Evolutionary conservation across 2,113 vertebrate genomes (phyloP).

Genomic region (Colius striatus): DNA sequence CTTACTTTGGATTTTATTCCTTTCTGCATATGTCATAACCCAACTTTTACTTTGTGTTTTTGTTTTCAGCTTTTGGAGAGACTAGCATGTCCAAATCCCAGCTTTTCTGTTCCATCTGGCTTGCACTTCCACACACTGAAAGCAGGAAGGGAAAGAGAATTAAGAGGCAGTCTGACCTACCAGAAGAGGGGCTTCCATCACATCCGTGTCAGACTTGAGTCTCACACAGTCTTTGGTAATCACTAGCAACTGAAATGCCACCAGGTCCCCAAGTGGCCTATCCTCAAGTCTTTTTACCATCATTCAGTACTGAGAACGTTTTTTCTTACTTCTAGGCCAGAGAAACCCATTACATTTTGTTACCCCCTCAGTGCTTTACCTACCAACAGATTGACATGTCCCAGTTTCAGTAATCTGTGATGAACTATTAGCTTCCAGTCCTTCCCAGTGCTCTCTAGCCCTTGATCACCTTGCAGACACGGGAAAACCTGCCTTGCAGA

Average conservation of each 20-base stretch:
- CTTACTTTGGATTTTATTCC: background rate
- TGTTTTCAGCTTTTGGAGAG: background rate
- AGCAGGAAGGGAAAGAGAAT: background rate
- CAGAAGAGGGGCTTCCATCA: background rate
- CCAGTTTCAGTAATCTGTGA: background rate
- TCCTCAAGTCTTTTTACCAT: background rate
- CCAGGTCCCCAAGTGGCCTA: fast-evolving
- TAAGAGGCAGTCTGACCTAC: background rate
- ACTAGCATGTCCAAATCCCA: background rate
- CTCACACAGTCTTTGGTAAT: background rate
- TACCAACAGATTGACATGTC: fast-evolving
- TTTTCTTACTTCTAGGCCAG: background rate
- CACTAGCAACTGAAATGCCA: background rate
- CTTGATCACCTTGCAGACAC: fast-evolving
- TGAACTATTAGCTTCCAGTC: background rate
- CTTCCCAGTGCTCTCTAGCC: background rate
- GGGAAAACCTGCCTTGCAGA: background rate
- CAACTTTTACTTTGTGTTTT: background rate
- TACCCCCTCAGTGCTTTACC: background rate
- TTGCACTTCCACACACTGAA: background rate
- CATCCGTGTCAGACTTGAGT: background rate
- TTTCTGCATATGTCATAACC: fast-evolving
- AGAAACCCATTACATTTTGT: background rate
- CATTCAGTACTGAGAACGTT: background rate
- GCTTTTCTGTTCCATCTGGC: background rate